Evolutionary conservation across 2,113 vertebrate genomes (phyloP).

Genomic region (Anhinga rufa): DNA sequence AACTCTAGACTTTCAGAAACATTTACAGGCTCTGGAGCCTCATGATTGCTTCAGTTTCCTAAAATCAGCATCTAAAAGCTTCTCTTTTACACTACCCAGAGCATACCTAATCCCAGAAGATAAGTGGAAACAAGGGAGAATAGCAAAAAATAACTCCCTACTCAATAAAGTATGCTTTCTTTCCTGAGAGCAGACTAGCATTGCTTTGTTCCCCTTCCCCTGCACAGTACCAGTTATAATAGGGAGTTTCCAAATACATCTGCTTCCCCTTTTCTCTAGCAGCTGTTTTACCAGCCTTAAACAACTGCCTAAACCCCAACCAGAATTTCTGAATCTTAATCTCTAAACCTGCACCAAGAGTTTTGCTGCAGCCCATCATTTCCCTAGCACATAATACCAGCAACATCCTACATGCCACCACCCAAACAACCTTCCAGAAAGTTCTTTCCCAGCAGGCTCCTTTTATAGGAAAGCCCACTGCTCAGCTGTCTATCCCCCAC

Average conservation of each 20-base stretch:
- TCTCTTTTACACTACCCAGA: background rate
- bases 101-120: background rate
- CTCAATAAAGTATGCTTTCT: background rate
- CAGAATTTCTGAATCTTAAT: background rate
- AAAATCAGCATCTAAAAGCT: background rate
- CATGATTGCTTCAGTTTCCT: background rate
- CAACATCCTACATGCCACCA: background rate
- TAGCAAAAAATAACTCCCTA: background rate
- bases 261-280: background rate
- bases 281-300: background rate
- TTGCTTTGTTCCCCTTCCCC: background rate
- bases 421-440: background rate
- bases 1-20: background rate
- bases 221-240: background rate
- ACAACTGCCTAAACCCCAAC: background rate
- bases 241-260: background rate
- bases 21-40: background rate
- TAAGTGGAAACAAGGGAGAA: background rate
- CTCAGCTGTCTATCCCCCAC: background rate
- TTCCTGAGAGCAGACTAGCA: background rate
- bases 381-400: background rate
- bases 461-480: background rate
- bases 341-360: background rate
- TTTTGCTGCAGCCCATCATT: background rate
- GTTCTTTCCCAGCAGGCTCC: background rate